These are phyloP conservation scores for Centropristis striata DNA, from an alignment of 2,113 vertebrate genomes.

Conservation along the genomic window DNA sequence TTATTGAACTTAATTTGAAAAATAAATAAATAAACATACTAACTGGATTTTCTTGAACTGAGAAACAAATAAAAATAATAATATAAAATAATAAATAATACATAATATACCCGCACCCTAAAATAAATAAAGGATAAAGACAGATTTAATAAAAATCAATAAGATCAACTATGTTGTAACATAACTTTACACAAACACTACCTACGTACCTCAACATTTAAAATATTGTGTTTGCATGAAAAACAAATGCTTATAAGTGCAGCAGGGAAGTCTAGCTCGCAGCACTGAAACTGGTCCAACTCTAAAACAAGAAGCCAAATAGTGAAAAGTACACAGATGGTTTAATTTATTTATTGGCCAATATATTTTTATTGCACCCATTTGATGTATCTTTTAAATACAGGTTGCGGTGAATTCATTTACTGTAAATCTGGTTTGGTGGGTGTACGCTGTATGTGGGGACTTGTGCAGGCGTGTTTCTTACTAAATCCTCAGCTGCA, in stretches of 20 bases:
- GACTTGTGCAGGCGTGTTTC: not conserved
- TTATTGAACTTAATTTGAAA: no score
- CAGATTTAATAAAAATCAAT: no score
- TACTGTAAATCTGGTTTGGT: not conserved
- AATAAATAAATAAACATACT: no score
- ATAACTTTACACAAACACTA: not conserved
- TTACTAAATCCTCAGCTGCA: not conserved
- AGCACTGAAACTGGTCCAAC: constrained; percentile 12
- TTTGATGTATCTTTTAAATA: constrained; percentile 34
- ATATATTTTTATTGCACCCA: constrained; percentile 25
- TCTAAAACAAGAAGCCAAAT: constrained; percentile 15
- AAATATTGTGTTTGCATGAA: not conserved
- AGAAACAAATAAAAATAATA: no score
- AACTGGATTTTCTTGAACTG: no score
- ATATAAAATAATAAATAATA: no score
- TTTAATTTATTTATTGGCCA: constrained; percentile 25
- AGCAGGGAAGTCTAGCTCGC: constrained; percentile 4
- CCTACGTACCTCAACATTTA: not conserved
- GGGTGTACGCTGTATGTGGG: not conserved
- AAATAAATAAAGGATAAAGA: no score
- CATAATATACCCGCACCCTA: no score
- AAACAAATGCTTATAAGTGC: not conserved
- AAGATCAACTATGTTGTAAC: no score
- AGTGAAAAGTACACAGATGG: constrained; percentile 21
- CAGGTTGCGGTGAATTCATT: constrained; percentile 8